phyloP scores from a whole-genome alignment of 35 echinoderm and acorn worm species.

The Ophiothrix spiculata region DNA sequence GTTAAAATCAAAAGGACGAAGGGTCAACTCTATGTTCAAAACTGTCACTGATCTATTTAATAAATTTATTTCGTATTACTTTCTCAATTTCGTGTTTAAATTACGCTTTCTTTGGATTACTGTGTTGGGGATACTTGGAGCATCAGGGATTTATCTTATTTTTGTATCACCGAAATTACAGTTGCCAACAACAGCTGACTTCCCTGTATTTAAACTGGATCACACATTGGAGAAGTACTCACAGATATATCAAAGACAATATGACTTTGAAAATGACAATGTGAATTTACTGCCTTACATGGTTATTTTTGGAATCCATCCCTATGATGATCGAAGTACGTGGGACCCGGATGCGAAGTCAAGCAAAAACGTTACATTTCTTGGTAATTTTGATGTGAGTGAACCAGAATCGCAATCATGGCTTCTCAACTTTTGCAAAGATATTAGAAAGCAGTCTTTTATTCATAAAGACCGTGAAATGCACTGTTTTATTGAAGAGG shows the following conservation, averaged over 20 bases:
- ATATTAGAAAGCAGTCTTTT: conserved; percentile 51
- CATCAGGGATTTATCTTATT: conserved; percentile 24
- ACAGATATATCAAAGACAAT: conserved; percentile 27
- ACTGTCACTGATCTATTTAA: not conserved
- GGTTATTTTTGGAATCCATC: conserved; percentile 35
- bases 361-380: conserved; percentile 12
- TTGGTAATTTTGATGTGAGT: conserved; percentile 10
- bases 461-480: not conserved
- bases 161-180: conserved; percentile 30
- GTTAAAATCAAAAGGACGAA: not conserved
- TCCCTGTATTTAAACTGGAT: conserved; percentile 31
- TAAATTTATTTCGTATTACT: conserved; percentile 26
- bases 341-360: conserved; percentile 38
- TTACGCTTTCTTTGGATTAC: conserved; percentile 52
- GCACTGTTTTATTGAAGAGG: conserved; percentile 57
- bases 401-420: conserved; percentile 30
- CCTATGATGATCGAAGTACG: conserved; percentile 42
- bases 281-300: not conserved
- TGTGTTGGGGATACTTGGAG: conserved; percentile 12
- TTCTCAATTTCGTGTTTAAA: conserved; percentile 38
- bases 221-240: conserved; percentile 50
- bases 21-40: not conserved
- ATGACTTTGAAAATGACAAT: conserved; percentile 15
- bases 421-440: conserved; percentile 48
- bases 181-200: conserved; percentile 22